Percentiles rank a stretch among this genome's conserved stretches.
These are phyloP conservation scores for Escarpia spicata DNA, from an alignment of 2,888 invertebrate genomes.

Conservation along the genomic window DNA sequence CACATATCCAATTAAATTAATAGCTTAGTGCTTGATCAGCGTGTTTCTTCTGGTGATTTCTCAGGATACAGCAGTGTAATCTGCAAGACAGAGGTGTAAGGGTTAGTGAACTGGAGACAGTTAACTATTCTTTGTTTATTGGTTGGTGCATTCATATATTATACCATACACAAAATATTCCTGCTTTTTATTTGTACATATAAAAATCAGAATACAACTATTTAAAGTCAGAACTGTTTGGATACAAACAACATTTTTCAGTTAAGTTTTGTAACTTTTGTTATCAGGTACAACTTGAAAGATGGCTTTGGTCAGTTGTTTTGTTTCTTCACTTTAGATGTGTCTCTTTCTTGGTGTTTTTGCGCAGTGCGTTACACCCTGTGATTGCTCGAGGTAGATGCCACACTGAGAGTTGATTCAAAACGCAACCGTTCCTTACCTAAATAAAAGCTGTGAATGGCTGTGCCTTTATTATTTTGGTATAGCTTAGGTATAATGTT, in stretches of 20 bases:
- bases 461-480: background rate
- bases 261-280: background rate
- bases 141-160: background rate
- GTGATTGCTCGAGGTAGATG: too few relatives aligned
- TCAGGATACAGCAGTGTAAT: slow-evolving; percentile 63
- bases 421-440: background rate
- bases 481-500: background rate
- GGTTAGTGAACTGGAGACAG: background rate
- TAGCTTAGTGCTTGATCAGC: background rate
- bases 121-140: background rate
- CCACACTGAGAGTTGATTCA: background rate
- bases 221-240: too few relatives aligned
- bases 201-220: too few relatives aligned
- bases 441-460: background rate
- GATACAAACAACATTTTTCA: too few relatives aligned
- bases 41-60: background rate
- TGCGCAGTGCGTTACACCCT: too few relatives aligned
- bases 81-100: slow-evolving; percentile 47
- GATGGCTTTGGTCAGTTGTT: too few relatives aligned
- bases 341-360: too few relatives aligned
- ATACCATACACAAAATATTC: background rate
- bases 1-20: background rate
- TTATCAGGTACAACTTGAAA: background rate
- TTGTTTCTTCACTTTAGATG: too few relatives aligned
- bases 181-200: too few relatives aligned